These are phyloP conservation scores for Leptinotarsa tumamoca DNA, from an alignment of 2,888 invertebrate genomes.

Conservation along the genomic window DNA sequence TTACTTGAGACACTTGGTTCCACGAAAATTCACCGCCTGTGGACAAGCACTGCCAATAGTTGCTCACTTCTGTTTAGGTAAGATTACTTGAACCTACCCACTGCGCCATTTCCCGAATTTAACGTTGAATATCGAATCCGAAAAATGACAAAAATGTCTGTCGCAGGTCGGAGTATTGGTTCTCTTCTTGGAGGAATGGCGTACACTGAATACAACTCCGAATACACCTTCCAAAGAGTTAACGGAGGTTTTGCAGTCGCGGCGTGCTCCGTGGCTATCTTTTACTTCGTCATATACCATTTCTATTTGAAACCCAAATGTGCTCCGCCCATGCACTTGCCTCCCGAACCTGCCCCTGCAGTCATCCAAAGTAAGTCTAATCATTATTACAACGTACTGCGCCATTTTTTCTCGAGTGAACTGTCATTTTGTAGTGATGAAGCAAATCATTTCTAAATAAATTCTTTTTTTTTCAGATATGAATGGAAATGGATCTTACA, in stretches of 20 bases:
- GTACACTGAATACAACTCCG: constrained; percentile 54
- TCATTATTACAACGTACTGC: background rate
- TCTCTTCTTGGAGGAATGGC: constrained; percentile 73
- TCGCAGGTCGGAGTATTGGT: constrained; percentile 78
- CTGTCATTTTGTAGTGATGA: no score
- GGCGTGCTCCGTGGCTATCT: constrained; percentile 74
- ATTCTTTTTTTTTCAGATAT: constrained; percentile 68
- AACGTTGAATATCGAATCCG: background rate
- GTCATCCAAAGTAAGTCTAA: constrained; percentile 72
- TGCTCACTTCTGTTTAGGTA: constrained; percentile 82
- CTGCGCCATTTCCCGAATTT: background rate
- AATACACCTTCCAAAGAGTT: constrained; percentile 66
- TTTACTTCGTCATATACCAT: constrained; percentile 81
- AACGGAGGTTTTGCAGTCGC: constrained; percentile 77
- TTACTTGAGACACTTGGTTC: constrained; percentile 85
- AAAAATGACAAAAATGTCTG: background rate
- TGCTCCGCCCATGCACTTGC: constrained; percentile 73
- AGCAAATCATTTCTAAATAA: no score
- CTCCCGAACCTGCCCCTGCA: constrained; percentile 74
- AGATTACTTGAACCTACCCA: constrained; percentile 20
- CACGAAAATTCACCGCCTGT: constrained; percentile 80
- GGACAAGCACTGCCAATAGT: constrained; percentile 84
- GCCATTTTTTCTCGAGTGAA: no score
- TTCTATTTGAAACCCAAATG: constrained; percentile 80
- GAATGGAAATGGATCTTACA: constrained; percentile 78